Base-by-base conservation (phyloP, 2,797 vertebrate species). In the Limosa lapponica region DNA sequence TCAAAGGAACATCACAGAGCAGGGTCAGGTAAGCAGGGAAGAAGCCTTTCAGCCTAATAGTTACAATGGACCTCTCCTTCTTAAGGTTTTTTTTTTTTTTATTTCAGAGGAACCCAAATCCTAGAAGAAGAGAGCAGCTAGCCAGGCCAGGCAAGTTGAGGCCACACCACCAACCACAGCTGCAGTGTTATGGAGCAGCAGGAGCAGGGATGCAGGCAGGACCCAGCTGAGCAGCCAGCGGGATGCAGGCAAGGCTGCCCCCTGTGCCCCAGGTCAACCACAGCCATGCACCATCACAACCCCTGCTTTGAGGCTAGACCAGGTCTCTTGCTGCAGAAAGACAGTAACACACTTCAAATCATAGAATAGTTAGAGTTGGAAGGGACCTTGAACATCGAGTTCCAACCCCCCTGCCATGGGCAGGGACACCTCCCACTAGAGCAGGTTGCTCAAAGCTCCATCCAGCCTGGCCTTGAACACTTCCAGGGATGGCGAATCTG, bases 151-250 rank as follows among this genome's bases (percentile, higher is more conserved):
- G 41, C 25, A 8, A n/a, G 27, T n/a, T 2, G 3, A 80, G 32
- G 34, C 52, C 32, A 32, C 7, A 13, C 10, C 48, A 58, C 48
- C 34, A 67, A 43, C 4, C 30, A 23, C 36, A 69, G 36, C 44
- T 55, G 27, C 52, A 17, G 37, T 0, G 0, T 18, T 30, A 6
- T 0, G 10, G 52, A 24, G 48, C 37, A 54, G 52, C 52, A 48
- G 79, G 57, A 48, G 17, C 52, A 51, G 71, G 13, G 59, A 7
- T 4, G 13, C 64, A 28, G 43, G 61, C 48, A 74, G 61, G 34
- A n/a, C 23, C 11, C 20, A 23, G 46, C n/a, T 39, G 37, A 78
- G 49, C n/a, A 69, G 27, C 24, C 4, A 3, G 19, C 2, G 28
- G 22, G 41, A 30, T 4, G 8, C 18, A 20, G 46, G 23, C 34